Base-by-base conservation (phyloP, 2,888 invertebrate species). In the Nasonovia ribisnigri region DNA sequence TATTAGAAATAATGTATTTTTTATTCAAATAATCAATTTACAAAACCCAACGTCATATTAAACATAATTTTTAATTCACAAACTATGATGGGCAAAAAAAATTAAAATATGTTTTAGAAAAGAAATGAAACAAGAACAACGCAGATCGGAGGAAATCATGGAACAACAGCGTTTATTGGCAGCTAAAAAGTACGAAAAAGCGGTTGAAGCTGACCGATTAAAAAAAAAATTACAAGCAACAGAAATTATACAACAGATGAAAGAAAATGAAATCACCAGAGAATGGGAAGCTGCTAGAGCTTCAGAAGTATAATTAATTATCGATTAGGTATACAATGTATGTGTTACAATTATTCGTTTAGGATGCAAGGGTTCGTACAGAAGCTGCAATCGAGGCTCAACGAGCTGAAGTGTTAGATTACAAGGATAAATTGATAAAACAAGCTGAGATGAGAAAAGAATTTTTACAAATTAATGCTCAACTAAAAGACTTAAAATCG, bases 71-170 rank as follows among this genome's bases (percentile, higher is more conserved):
- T 67, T 67, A 67, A 67, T 67, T 16, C n/a, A 67, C n/a, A 67
- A n/a, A 20, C 54, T 1, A 54, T 20, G 20, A 20, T 13, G 13
- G 54, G 3, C 54, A 54, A 54, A 51, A 13, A 54, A 42, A 20
- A 48, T 42, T 42, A 88, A 42, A 51, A 88, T 42, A 84, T 42
- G 24, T 86, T 92, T 24, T 94, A 95, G 95, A 89, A 95, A 95
- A 36, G 96, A 96, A 94, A 77, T 96, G 60, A 95, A 95, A 60
- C 95, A 95, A 24, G 96, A 96, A 94, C 96, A 96, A 60, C 95
- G 95, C 92, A 96, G 97, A 42, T 95, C 97, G 90, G 97, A 97
- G 94, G 96, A 96, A 20, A 97, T 97, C 96, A 97, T 97, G 97
- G 97, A 97, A 95, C 97, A 97, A 95, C 96, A 97, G 95, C 96